These are phyloP conservation scores for Glyptemys insculpta DNA, from an alignment of 2,797 vertebrate species.

Conservation along the genomic window DNA sequence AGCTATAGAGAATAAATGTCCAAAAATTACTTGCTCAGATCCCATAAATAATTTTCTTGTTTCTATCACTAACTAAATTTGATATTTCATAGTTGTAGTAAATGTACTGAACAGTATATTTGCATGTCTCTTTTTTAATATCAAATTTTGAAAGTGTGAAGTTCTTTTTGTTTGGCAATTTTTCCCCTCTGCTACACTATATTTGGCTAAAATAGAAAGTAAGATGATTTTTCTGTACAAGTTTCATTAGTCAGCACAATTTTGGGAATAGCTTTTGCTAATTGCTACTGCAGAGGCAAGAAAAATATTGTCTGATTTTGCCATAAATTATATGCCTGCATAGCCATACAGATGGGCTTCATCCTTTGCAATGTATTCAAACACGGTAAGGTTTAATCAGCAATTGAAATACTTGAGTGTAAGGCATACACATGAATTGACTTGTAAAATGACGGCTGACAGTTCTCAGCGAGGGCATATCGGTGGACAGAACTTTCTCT, in stretches of 20 bases:
- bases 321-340: not conserved
- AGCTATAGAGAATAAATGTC: constrained; percentile 49
- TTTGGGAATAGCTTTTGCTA: not conserved
- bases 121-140: not conserved
- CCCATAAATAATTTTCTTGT: constrained; percentile 7
- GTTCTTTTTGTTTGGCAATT: not conserved
- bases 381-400: not conserved
- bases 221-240: not conserved
- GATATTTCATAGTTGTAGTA: not conserved
- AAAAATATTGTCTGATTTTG: not conserved
- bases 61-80: constrained; percentile 11
- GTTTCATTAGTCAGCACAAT: not conserved
- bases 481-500: not conserved
- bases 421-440: not conserved
- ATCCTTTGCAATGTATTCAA: not conserved
- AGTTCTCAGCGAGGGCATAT: not conserved
- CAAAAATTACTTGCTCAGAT: constrained; percentile 28
- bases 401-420: not conserved
- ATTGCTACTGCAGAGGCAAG: not conserved
- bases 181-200: not conserved
- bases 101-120: not conserved
- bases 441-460: not conserved
- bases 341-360: not conserved
- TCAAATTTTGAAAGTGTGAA: not conserved
- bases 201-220: not conserved